Base-by-base conservation (phyloP, 2,888 invertebrate genomes). In the Oxyteleia sp. region DNA sequence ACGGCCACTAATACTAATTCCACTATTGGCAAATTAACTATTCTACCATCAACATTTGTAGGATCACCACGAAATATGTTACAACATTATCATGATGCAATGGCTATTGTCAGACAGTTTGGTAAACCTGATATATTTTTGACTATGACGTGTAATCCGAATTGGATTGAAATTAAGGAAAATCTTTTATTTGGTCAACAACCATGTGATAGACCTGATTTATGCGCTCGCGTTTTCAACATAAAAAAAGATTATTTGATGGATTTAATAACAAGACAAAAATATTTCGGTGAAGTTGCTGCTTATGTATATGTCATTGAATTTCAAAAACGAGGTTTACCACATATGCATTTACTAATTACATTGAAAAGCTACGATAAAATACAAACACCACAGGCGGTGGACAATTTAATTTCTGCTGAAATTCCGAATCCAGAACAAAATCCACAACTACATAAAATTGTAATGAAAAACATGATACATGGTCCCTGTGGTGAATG, bases 391-490 rank as follows among this genome's bases (percentile, higher is more conserved):
- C 32, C 84, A n/a, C n/a, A n/a, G n/a, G n/a, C n/a, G n/a, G n/a
- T n/a, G n/a, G n/a, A n/a, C n/a, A n/a, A n/a, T n/a, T n/a, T n/a
- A n/a, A 91, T 93, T 11, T 76, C 80, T 8, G 91, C 74, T 41
- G 26, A 85, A 84, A 18, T 87, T 53, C 41, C 90, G 91, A 15
- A 92, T 68, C 84, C 84, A n/a, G n/a, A n/a, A n/a, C n/a, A n/a
- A n/a, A 69, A 91, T 79, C 89, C 88, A 1, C 45, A 47, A 4
- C 83, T 93, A 16, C 84, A 88, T 84, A 83, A 89, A 4, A 86
- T 92, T 23, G 88, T 94, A 1, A 87, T 61, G 20, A 86, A 85
- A 57, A 84, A 88, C 66, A 92, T 93, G 91, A 88, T 92, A 64
- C 90, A 93, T 87, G 38, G 38, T n/a, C 38, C 38, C 2, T 38